These are phyloP conservation scores for Sakesphorus luctuosus DNA, from an alignment of 2,113 vertebrate genomes.

Conservation along the genomic window DNA sequence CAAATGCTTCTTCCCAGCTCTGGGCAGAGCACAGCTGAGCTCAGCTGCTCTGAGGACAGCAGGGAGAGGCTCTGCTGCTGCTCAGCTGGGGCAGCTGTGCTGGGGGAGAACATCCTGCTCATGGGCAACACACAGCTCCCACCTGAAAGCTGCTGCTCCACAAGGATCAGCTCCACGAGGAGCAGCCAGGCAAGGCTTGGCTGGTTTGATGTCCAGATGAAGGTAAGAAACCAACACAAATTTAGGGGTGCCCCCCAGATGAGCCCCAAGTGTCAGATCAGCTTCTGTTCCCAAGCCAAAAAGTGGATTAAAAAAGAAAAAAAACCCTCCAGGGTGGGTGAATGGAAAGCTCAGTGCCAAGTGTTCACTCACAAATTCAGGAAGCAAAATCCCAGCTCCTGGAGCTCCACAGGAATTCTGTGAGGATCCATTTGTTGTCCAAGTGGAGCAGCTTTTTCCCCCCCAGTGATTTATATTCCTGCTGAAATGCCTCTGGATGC, in stretches of 20 bases:
- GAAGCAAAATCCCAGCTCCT: background rate
- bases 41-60: background rate
- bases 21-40: background rate
- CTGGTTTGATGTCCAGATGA: background rate
- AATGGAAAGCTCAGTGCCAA: background rate
- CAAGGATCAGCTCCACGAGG: background rate
- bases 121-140: background rate
- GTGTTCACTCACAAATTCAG: background rate
- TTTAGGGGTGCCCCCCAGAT: background rate
- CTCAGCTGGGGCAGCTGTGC: background rate
- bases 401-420: background rate
- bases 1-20: background rate
- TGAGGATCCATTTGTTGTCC: background rate
- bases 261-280: background rate
- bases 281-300: background rate
- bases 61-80: background rate
- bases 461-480: background rate
- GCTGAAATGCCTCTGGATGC: background rate
- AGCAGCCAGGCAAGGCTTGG: background rate
- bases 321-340: background rate
- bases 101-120: background rate
- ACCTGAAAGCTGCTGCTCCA: background rate
- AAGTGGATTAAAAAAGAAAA: background rate
- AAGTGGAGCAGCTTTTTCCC: background rate
- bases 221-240: background rate